Evolutionary conservation across 2,113 vertebrate species (phyloP).

Genomic region (Ardeotis arabs): DNA sequence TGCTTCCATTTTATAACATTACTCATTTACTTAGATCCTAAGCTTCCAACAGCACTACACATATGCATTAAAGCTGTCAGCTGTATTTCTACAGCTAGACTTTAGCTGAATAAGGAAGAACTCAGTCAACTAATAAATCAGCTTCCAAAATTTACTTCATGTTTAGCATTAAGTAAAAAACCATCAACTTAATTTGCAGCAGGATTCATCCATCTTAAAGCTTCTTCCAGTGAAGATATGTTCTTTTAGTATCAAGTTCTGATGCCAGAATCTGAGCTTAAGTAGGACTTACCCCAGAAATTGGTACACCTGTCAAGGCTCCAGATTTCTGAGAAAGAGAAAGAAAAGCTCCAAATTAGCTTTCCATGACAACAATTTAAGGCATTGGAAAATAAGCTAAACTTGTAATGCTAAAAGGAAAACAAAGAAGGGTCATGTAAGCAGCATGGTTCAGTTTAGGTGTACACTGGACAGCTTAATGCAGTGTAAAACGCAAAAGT

Average conservation of each 20-base stretch:
- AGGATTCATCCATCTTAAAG: not conserved
- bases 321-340: slow-evolving; percentile 84
- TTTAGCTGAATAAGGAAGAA: not conserved
- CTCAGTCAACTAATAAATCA: not conserved
- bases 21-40: not conserved
- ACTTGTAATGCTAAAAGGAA: not conserved
- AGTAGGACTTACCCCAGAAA: slow-evolving; percentile 90
- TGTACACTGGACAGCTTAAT: not conserved
- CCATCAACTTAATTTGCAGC: not conserved
- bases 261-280: not conserved
- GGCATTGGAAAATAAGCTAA: not conserved
- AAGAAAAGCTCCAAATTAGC: not conserved
- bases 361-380: not conserved
- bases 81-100: not conserved
- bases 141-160: not conserved
- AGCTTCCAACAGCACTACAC: not conserved
- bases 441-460: not conserved
- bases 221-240: not conserved
- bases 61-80: not conserved
- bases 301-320: slow-evolving; percentile 89
- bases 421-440: not conserved
- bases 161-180: not conserved
- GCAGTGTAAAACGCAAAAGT: not conserved
- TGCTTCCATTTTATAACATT: not conserved
- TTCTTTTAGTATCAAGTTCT: not conserved